Evolutionary conservation across 2,797 vertebrate species (phyloP).

Genomic region (Lates japonicus): DNA sequence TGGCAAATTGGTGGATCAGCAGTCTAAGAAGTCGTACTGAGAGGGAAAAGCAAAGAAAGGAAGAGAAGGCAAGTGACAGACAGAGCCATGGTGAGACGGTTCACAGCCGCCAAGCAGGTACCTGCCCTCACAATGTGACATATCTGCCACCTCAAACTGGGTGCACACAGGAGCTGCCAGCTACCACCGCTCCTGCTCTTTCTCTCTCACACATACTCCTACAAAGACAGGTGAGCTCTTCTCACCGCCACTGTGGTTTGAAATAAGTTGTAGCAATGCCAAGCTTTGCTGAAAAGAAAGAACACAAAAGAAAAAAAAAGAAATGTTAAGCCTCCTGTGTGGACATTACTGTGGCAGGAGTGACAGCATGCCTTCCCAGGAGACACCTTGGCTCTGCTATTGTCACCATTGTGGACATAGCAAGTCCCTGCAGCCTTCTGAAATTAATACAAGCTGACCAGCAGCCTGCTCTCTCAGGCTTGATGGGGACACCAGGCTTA

Average conservation of each 20-base stretch:
- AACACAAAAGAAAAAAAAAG: slow-evolving; percentile 21
- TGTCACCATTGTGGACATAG: slow-evolving; percentile 66
- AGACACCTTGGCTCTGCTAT: slow-evolving; percentile 69
- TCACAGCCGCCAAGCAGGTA: slow-evolving; percentile 65
- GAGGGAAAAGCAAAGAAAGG: slow-evolving; percentile 27
- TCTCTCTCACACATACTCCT: slow-evolving; percentile 32
- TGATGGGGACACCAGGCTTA: slow-evolving; percentile 45
- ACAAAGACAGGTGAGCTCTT: slow-evolving; percentile 51
- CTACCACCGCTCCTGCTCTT: slow-evolving; percentile 33
- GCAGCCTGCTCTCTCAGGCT: slow-evolving; percentile 53
- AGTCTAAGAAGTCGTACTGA: slow-evolving; percentile 28
- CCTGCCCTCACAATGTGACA: slow-evolving; percentile 65
- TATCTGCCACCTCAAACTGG: slow-evolving; percentile 67
- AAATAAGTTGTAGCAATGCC: slow-evolving; percentile 41
- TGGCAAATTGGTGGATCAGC: slow-evolving; percentile 52
- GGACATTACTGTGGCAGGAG: slow-evolving; percentile 62
- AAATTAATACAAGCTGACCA: slow-evolving; percentile 77
- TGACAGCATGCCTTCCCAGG: slow-evolving; percentile 62
- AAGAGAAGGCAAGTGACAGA: slow-evolving; percentile 42
- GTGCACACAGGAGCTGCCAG: slow-evolving; percentile 51
- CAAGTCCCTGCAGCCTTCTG: slow-evolving; percentile 47
- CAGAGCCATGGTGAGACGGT: slow-evolving; percentile 22
- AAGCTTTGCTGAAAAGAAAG: slow-evolving; percentile 43
- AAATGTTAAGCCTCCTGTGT: slow-evolving; percentile 45
- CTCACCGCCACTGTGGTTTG: slow-evolving; percentile 53